Base-by-base conservation (phyloP, 2,797 vertebrate genomes). In the Enteromius anoplus region DNA sequence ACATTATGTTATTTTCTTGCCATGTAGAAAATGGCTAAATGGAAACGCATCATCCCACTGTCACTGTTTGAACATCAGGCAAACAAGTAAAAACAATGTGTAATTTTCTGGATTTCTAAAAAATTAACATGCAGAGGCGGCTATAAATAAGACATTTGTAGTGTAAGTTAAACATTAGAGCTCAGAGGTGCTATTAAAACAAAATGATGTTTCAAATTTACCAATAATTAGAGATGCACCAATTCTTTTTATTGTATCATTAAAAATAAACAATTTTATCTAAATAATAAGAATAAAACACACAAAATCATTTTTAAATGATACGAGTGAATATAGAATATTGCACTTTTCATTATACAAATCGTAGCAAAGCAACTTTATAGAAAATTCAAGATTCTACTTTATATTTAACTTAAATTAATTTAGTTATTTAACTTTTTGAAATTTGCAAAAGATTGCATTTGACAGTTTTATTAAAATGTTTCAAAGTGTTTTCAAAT, bases 1-100 rank as follows among this genome's bases (percentile, higher is more conserved):
- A 45, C 62, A 77, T 69, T 69, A 15, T 17, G 47, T 32, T 55
- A 53, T 79, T 79, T 53, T 53, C 75, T 78, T 42, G 71, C 8
- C 47, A 53, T 55, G 32, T 75, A 66, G 32, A 1, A 66, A 75
- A 75, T 32, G 23, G 47, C 32, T 53, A n/a, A 65, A 82, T 55
- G 49, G 45, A 65, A 72, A 65, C 8, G 3, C 12, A 62, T 72
- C 40, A 53, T 29, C 19, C 5, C 11, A 47, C 21, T 65, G 21
- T 68, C 49, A 17, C 26, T 2, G 5, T 45, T 76, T 69, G 8
- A 82, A 68, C 37, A 60, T 77, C 26, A 69, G 49, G 5, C 40
- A 83, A 60, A 69, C 37, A 55, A 55, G 8, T 12, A 65, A 17
- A 26, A 26, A 26, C 26, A 26, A 60, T 9, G 5, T 19, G 14